Percentiles rank a stretch among this genome's conserved stretches.
Evolutionary conservation across 2,113 vertebrate genomes (phyloP).

Genomic region (Cacatua alba): DNA sequence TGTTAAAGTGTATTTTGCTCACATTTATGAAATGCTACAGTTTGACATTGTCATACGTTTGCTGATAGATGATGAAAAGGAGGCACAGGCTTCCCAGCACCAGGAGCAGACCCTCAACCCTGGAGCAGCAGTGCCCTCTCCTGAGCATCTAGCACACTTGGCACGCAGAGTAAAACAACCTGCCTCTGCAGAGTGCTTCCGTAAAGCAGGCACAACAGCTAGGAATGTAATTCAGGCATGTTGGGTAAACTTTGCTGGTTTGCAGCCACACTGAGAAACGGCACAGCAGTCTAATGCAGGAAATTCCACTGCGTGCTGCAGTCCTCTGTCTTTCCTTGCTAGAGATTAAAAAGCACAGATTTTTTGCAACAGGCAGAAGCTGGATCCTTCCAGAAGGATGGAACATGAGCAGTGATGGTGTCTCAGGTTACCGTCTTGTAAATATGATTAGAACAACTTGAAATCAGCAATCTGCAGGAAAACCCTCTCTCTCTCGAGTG

Average conservation of each 20-base stretch:
- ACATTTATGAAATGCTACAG: neutral
- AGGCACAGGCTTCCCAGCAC: neutral
- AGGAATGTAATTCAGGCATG: neutral
- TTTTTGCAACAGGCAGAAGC: neutral
- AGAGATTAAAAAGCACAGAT: neutral
- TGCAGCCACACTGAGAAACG: neutral
- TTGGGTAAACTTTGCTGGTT: neutral
- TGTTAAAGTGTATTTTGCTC: slow-evolving; percentile 31
- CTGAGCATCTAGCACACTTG: neutral
- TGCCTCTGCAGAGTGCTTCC: accelerated
- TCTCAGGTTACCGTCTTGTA: neutral
- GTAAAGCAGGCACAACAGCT: neutral
- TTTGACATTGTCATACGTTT: neutral
- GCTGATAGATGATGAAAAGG: neutral
- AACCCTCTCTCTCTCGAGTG: neutral
- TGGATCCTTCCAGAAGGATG: neutral
- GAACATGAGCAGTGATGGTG: neutral
- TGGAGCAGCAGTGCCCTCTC: slow-evolving; percentile 54
- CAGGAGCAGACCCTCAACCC: neutral
- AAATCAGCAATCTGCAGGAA: neutral
- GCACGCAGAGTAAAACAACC: neutral
- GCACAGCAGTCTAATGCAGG: neutral
- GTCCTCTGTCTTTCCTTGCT: neutral
- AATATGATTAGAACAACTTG: neutral
- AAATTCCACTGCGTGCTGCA: neutral